A percentile compares a stretch with the other conserved stretches of the same genome.
phyloP scores from a whole-genome alignment of 2,888 invertebrate species.

The Tinea trinotella region DNA sequence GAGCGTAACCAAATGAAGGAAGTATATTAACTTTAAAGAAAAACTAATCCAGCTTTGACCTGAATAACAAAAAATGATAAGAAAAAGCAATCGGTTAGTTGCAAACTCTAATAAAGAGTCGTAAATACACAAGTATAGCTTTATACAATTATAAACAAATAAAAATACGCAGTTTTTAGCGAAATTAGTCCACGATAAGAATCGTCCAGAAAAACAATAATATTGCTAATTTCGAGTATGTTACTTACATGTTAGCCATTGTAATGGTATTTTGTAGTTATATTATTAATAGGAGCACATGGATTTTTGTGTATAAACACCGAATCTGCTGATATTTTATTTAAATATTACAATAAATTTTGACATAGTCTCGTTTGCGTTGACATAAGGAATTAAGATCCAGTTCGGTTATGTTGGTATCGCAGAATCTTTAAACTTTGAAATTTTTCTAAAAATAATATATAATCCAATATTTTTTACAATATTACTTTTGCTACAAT shows the following conservation, averaged over 20 bases:
- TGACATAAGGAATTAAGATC: constrained; percentile 47
- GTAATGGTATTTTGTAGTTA: constrained; percentile 32
- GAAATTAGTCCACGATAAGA: constrained; percentile 11
- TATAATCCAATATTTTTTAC: no score
- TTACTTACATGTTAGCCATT: constrained; percentile 65
- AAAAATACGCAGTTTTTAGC: constrained; percentile 9
- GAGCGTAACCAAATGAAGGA: neutral
- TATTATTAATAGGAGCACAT: constrained; percentile 45
- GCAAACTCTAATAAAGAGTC: neutral
- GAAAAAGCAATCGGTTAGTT: neutral
- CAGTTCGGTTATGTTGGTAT: neutral
- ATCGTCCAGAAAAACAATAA: constrained; percentile 30
- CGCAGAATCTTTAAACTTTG: no score
- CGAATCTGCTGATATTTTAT: constrained; percentile 54
- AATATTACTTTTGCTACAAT: no score
- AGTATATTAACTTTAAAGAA: neutral
- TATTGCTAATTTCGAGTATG: constrained; percentile 25
- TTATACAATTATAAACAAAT: neutral
- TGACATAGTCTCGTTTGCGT: constrained; percentile 69
- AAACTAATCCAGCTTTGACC: neutral
- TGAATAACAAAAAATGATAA: neutral
- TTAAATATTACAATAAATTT: constrained; percentile 62
- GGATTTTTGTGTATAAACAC: constrained; percentile 46
- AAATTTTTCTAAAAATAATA: no score
- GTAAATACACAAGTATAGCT: constrained; percentile 4